Evolutionary conservation across 2,888 invertebrate species (phyloP), one percentile per base, ranked within the genome.

Genomic region (Griposia aprilina): DNA sequence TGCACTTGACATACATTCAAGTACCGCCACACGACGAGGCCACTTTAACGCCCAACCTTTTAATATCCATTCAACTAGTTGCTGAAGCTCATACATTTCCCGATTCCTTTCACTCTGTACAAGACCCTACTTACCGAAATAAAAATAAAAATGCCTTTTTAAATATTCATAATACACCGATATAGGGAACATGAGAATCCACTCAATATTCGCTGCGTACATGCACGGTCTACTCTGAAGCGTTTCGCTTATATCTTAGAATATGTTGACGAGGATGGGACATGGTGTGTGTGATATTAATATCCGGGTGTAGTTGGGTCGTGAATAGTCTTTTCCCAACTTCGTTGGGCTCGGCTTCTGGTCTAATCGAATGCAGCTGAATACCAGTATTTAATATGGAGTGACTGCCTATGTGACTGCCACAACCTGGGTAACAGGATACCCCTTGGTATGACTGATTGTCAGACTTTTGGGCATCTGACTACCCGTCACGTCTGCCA

Each of bases 161-260:
- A 80, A 83, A 83, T 88, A 87, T 82, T 81, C 80, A 69, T 82
- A 85, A 87, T 88, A 90, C 87, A 85, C 83, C 81, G 82, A 78
- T 80, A 80, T 73, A 81, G 74, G 62, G 78, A 88, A 93, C 93
- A 92, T 75, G 91, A 78, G 80, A 91, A 90, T 89, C 90, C 92
- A 92, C 93, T 93, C 90, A 84, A 84, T 87, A 89, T 84, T 91
- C 88, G 84, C 80, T 83, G 82, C 76, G 80, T 81, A 89, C 88
- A 84, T 80, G 78, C 84, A 72, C 36, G 79, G 65, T 73, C 76
- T 71, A 81, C 84, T 84, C 79, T 57, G 65, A 76, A 84, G 80
- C 86, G 88, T 87, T 87, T 89, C 86, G 87, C 86, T 81, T 89
- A 82, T 82, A 82, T 63, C 78, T 70, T 78, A 30, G 88, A 89